Conservation (phyloP, 2,797 vertebrate genomes). For the Micropoecilia bifurca region DNA sequence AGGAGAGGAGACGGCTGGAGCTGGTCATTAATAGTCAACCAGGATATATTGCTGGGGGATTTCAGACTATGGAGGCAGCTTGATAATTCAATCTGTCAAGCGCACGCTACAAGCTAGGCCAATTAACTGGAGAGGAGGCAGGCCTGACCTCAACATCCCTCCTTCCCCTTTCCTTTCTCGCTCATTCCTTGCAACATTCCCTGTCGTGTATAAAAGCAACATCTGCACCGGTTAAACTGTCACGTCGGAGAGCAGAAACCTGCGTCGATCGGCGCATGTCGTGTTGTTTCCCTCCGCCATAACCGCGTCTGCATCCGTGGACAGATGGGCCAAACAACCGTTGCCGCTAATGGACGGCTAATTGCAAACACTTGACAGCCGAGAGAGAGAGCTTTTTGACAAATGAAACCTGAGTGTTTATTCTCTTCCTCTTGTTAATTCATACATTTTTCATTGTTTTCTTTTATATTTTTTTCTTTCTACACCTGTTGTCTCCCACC, state of each 20-base stretch:
- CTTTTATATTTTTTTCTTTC: conserved; percentile 2
- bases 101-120: conserved; percentile 73
- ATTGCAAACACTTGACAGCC: conserved; percentile 64
- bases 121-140: conserved; percentile 81
- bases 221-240: conserved; percentile 69
- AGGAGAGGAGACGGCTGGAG: conserved; percentile 61
- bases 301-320: conserved; percentile 45
- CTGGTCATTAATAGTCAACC: conserved; percentile 80
- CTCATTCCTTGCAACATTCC: conserved; percentile 56
- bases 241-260: conserved; percentile 46
- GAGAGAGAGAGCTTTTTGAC: conserved; percentile 35
- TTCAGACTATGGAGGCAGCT: conserved; percentile 71
- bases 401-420: conserved; percentile 57
- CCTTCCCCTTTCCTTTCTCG: conserved; percentile 35
- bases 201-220: conserved; percentile 66
- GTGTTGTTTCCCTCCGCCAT: conserved; percentile 24
- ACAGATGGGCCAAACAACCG: conserved; percentile 70
- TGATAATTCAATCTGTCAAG: conserved; percentile 84
- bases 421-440: conserved; percentile 27
- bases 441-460: conserved; percentile 11
- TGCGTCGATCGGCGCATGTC: conserved; percentile 25
- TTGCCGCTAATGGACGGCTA: conserved; percentile 60
- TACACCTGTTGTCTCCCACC: conserved; percentile 22
- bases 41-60: conserved; percentile 71
- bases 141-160: conserved; percentile 66